Base-by-base conservation (phyloP, 1,140 invertebrate species). In the Zaprionus africanus region DNA sequence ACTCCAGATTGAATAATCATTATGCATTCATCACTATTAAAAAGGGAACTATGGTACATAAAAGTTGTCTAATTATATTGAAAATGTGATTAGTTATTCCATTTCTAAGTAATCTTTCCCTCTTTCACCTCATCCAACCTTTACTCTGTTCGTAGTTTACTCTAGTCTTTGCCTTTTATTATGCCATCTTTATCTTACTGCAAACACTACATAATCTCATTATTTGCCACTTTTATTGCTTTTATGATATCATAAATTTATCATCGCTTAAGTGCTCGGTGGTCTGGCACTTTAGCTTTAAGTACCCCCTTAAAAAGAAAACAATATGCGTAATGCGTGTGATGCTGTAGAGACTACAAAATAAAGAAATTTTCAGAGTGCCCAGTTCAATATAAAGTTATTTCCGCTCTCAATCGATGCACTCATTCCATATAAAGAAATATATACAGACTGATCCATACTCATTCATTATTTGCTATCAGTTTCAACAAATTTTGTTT, bases 171-270 rank as follows among this genome's bases (percentile, higher is more conserved):
- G 9, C n/a, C n/a, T 5, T 15, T 28, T 2, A 28, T 54, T 28
- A 54, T 54, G 13, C 22, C 19, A 54, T 56, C 53, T 56, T 28
- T 56, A 51, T 51, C 46, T 51, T 4, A 22, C 19, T 51, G 4
- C 22, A 51, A 12, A 51, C 41, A 17, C 19, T 51, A 58, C 31
- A 7, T 43, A 57, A 58, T 34, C 19, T n/a, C 57, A 22, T 38
- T 24, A n/a, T n/a, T 22, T 66, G 31, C 11, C 13, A 56, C 38
- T 56, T 12, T 46, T 46, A 17, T 46, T 6, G n/a, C 19, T 59
- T 67, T 67, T 13, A 58, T 58, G 64, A 31, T 57, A 34, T 38
- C 53, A 57, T 67, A 57, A 49, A 19, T 49, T 15, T 46, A 57
- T 49, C 3, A 59, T n/a, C 28, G 12, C 15, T 67, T 46, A 51